These are phyloP conservation scores for Tychaedon coryphoeus DNA, from an alignment of 2,113 vertebrate genomes.

Conservation along the genomic window DNA sequence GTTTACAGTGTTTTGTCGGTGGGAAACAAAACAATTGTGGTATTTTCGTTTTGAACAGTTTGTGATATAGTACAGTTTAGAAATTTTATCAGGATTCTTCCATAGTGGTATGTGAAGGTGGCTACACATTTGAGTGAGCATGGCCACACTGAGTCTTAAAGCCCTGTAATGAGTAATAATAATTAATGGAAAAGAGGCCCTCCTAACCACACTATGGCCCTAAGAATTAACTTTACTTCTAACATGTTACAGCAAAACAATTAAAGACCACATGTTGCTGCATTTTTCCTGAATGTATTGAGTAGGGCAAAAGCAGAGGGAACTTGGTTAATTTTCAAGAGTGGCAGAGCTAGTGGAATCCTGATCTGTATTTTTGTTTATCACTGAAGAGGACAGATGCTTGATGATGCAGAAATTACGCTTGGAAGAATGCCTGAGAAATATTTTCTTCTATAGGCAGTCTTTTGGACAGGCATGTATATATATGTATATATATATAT, in stretches of 20 bases:
- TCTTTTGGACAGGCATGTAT: not conserved
- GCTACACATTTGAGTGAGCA: fast-evolving
- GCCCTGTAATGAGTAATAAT: not conserved
- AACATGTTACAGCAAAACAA: not conserved
- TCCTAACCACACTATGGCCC: fast-evolving
- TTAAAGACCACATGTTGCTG: not conserved
- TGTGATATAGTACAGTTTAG: not conserved
- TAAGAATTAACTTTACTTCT: not conserved
- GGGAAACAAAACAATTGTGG: not conserved
- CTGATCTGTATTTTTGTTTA: not conserved
- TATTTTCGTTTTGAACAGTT: not conserved
- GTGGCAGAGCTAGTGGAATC: not conserved
- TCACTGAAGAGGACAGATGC: not conserved
- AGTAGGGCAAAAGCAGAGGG: not conserved
- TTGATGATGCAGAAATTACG: not conserved
- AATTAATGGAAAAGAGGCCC: not conserved
- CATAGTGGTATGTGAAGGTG: fast-evolving
- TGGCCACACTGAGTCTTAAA: not conserved
- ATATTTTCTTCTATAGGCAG: not conserved
- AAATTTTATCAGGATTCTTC: not conserved
- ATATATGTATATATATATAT: too few species aligned
- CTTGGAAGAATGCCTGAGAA: not conserved
- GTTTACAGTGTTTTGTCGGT: not conserved
- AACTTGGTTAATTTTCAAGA: not conserved
- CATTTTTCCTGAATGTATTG: not conserved